These are phyloP conservation scores for Poecilia velifera DNA, from an alignment of 2,797 vertebrate species.

Conservation along the genomic window DNA sequence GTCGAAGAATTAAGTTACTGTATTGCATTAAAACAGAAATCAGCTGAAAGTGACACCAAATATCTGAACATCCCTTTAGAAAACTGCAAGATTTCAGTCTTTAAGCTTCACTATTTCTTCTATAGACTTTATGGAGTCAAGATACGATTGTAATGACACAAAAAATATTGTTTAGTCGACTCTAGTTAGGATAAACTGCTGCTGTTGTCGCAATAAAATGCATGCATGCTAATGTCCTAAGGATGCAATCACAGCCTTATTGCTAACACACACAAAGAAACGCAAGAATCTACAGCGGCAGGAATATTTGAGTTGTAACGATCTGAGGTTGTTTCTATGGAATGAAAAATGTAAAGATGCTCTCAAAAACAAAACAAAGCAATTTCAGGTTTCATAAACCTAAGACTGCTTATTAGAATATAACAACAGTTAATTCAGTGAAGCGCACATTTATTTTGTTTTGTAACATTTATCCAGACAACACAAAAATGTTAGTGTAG, in stretches of 20 bases:
- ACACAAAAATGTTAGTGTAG: neutral
- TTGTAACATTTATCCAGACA: neutral
- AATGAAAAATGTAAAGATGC: neutral
- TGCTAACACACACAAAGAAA: neutral
- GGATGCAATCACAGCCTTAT: neutral
- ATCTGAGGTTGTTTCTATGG: neutral
- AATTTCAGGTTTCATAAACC: neutral
- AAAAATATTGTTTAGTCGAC: neutral
- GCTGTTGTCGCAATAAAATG: neutral
- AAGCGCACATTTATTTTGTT: neutral
- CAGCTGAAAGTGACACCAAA: neutral
- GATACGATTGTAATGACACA: neutral
- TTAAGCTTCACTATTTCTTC: constrained; percentile 9
- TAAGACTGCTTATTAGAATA: neutral
- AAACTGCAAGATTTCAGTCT: constrained; percentile 21
- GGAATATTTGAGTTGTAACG: neutral
- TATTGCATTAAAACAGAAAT: neutral
- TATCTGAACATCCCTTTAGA: neutral
- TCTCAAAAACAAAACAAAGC: neutral
- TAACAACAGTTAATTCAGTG: neutral
- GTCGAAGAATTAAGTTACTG: neutral
- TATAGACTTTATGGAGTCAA: neutral
- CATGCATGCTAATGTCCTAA: neutral
- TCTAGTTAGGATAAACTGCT: no score
- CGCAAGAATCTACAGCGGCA: neutral